Evolutionary conservation across 2,888 invertebrate genomes (phyloP).

Genomic region (Drosophila sordidula): DNA sequence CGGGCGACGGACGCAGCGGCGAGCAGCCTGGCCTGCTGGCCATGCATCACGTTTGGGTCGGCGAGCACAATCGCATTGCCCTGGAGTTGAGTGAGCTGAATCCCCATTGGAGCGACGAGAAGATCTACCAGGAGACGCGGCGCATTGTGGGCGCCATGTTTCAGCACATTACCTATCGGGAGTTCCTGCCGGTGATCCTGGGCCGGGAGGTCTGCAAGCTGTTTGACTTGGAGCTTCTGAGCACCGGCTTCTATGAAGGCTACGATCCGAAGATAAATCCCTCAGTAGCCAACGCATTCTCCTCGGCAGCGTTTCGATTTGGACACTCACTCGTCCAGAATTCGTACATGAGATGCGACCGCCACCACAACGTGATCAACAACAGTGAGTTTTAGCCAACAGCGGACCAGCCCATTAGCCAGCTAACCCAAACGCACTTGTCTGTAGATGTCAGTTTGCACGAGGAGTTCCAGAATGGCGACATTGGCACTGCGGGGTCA

Average conservation of each 20-base stretch:
- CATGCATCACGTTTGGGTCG: conserved; percentile 85
- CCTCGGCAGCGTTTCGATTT: conserved; percentile 93
- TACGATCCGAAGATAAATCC: conserved; percentile 90
- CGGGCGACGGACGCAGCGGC: conserved; percentile 91
- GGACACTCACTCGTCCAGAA: conserved; percentile 94
- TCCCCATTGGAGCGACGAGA: conserved; percentile 95
- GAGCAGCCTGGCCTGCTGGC: conserved; percentile 90
- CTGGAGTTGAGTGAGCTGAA: conserved; percentile 90
- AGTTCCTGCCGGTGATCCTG: conserved; percentile 92
- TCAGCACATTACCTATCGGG: conserved; percentile 93
- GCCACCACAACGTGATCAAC: conserved; percentile 88
- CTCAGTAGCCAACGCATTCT: conserved; percentile 91
- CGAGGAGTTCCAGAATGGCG: conserved; percentile 90
- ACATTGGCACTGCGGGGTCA: conserved; percentile 92
- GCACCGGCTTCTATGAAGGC: conserved; percentile 89
- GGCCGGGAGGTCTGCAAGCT: conserved; percentile 90
- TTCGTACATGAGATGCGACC: conserved; percentile 90
- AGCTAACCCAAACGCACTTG: too few relatives aligned
- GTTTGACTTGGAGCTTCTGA: conserved; percentile 90
- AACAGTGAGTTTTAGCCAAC: conserved; percentile 87
- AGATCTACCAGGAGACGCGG: conserved; percentile 93
- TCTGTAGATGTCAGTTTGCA: conserved; percentile 91
- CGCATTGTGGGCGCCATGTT: conserved; percentile 92
- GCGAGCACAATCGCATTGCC: conserved; percentile 88
- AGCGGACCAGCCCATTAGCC: too few relatives aligned